Base-by-base conservation (phyloP, 2,888 invertebrate species). In the Protula sp. region DNA sequence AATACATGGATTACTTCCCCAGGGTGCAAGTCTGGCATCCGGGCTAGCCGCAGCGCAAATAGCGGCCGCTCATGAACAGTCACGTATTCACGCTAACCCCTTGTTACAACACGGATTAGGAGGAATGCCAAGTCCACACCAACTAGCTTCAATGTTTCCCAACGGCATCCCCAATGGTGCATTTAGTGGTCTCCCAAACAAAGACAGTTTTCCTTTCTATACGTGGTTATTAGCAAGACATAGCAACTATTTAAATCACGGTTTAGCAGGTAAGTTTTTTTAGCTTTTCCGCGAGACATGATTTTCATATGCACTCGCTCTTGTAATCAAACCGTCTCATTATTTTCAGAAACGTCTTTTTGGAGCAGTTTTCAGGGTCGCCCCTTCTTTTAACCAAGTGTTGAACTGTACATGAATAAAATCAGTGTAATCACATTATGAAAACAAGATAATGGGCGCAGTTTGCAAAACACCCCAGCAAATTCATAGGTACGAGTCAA, bases 161-260 rank as follows among this genome's bases (percentile, higher is more conserved):
- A 24, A 9, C 9, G 27, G 9, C 24, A 4, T 53, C 4, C 53
- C 53, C 9, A 9, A 53, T 4, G 14, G 5, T 24, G 9, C 24
- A 26, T 29, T 27, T n/a, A n/a, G n/a, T 27, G 53, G 53, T 29
- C 9, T 53, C 4, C 9, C 53, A 26, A 9, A 53, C 26, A 55
- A 55, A 26, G 55, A 55, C 38, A 38, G 14, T 5, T 55, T 55
- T 26, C 55, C 55, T 24, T 55, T 55, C 31, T 55, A 55, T 26
- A 55, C 55, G 38, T 55, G 55, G 55, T 26, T 55, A 3, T 24
- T 55, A 9, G 9, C 55, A 19, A 5, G 55, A 24, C 55, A 55
- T 38, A 28, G 55, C 5, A 38, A 45, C n/a, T 30, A 22, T 9
- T 45, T 55, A 4, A 38, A 38, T 9, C 22, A 28, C n/a, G 31